Conservation (phyloP, 2,113 vertebrate species). For the Pygoscelis adeliae region DNA sequence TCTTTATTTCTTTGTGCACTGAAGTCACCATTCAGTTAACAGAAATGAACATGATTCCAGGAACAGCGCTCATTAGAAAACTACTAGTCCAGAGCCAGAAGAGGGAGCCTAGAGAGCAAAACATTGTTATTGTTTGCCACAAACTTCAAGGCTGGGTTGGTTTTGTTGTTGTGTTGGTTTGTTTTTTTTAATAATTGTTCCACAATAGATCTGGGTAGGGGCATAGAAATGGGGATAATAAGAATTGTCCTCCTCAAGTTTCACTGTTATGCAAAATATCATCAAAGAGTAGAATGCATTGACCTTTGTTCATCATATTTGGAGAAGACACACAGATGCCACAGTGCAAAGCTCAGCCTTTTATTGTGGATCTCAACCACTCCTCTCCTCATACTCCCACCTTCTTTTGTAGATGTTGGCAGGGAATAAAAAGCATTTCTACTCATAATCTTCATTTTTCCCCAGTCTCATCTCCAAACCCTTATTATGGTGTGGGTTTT, state of each 20-base stretch:
- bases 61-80: background rate
- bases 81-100: constrained; percentile 51
- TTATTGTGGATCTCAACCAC: background rate
- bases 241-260: background rate
- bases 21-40: background rate
- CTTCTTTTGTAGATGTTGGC: background rate
- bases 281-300: background rate
- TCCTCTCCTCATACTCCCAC: background rate
- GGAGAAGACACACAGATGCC: background rate
- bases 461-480: background rate
- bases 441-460: background rate
- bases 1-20: background rate
- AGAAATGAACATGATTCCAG: background rate
- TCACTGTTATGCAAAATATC: background rate
- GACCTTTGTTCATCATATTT: background rate
- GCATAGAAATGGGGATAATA: background rate
- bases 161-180: background rate
- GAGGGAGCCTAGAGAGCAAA: constrained; percentile 61
- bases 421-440: background rate
- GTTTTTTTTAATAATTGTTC: background rate
- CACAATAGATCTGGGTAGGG: background rate
- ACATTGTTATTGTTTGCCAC: background rate
- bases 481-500: rapidly evolving
- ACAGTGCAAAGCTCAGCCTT: background rate
- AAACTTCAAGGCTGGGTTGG: background rate